These are phyloP conservation scores for Eumerus sabulonum DNA, from an alignment of 2,888 invertebrate species.

Conservation along the genomic window DNA sequence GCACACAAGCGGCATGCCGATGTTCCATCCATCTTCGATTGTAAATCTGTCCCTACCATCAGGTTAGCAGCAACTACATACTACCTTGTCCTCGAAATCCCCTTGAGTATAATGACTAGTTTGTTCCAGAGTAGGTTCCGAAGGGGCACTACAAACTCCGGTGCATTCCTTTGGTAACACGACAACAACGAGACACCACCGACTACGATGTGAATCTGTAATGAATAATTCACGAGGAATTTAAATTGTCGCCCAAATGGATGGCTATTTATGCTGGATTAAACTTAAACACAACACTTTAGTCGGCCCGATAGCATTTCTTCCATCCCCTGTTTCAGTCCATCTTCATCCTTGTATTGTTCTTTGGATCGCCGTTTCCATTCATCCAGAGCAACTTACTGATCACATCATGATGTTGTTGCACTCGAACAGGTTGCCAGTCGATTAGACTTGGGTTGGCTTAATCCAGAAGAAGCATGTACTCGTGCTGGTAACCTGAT, in stretches of 20 bases:
- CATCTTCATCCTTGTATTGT: neutral
- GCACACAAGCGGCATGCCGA: conserved; percentile 13
- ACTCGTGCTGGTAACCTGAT: too few species aligned
- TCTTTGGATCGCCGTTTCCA: neutral
- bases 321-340: neutral
- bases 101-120: too few species aligned
- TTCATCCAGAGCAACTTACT: neutral
- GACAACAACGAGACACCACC: conserved; percentile 14
- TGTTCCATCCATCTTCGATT: neutral
- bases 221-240: conserved; percentile 62
- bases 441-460: neutral
- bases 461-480: conserved; percentile 12
- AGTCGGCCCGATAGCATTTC: conserved; percentile 39
- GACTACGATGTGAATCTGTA: conserved; percentile 48
- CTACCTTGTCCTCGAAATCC: too few species aligned
- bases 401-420: neutral
- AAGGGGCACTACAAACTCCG: conserved; percentile 13
- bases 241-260: conserved; percentile 53
- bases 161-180: conserved; percentile 5
- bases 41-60: conserved; percentile 1
- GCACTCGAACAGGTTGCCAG: conserved; percentile 33
- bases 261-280: conserved; percentile 56
- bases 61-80: too few species aligned
- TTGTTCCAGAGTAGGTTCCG: conserved; percentile 15
- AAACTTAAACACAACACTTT: conserved; percentile 60